phyloP scores from a whole-genome alignment of 2,797 vertebrate species.

The Enteromius mattozi region DNA sequence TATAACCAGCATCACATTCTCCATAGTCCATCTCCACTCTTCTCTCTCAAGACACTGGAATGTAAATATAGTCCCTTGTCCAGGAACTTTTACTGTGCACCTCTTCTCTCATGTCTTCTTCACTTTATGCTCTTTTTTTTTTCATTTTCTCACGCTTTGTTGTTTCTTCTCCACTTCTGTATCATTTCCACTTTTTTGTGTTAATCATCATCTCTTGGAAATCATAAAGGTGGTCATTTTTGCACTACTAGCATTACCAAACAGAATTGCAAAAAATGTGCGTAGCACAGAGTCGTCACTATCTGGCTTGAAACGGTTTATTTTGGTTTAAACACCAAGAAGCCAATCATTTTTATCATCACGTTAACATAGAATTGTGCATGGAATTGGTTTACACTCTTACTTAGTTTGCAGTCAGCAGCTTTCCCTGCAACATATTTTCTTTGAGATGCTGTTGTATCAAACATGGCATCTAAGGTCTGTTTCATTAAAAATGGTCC shows the following conservation, averaged over 20 bases:
- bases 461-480: not conserved
- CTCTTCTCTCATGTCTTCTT: not conserved
- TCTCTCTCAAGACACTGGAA: slow-evolving; percentile 15
- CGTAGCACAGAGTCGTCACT: not conserved
- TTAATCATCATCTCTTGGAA: not conserved
- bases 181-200: not conserved
- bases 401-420: not conserved
- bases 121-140: not conserved
- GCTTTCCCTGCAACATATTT: not conserved
- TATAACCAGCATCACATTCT: slow-evolving; percentile 3
- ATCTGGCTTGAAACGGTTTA: not conserved
- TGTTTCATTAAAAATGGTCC: not conserved
- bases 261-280: not conserved
- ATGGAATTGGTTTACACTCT: not conserved
- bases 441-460: not conserved
- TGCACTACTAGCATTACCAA: not conserved
- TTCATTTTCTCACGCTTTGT: not conserved
- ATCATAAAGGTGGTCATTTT: not conserved
- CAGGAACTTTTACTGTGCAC: slow-evolving; percentile 1
- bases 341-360: not conserved
- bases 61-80: slow-evolving; percentile 27
- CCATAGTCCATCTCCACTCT: slow-evolving; percentile 8
- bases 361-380: not conserved
- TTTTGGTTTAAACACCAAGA: not conserved
- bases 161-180: not conserved